Conservation (phyloP, 2,888 invertebrate species). For the Troides oblongomaculatus region DNA sequence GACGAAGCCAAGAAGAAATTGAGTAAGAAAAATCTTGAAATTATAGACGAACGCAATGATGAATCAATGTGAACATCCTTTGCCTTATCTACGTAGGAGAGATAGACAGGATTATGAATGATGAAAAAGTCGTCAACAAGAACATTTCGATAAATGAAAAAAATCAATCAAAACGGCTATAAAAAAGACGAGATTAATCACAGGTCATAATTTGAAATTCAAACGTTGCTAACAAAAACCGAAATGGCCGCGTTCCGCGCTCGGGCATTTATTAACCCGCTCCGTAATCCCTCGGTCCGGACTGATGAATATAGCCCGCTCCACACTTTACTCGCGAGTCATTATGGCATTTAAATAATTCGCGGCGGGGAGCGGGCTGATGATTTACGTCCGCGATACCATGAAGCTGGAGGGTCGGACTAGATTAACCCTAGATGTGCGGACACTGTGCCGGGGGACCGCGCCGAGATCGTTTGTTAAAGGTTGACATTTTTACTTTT, state of each 20-base stretch:
- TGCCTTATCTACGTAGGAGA: no score
- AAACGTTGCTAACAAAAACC: conserved; percentile 62
- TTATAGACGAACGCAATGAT: no score
- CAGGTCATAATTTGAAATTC: conserved; percentile 68
- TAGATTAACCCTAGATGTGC: conserved; percentile 32
- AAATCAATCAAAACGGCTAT: conserved; percentile 26
- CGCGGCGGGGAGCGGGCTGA: conserved; percentile 57
- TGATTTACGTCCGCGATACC: conserved; percentile 55
- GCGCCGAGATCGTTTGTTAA: conserved; percentile 2
- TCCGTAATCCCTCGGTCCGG: conserved; percentile 62
- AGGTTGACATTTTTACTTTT: conserved; percentile 27
- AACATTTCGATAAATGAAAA: not conserved
- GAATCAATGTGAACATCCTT: no score
- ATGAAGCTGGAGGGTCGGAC: no score
- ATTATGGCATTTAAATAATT: conserved; percentile 81
- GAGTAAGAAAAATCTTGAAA: no score
- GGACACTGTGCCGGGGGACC: conserved; percentile 9
- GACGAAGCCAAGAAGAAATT: no score
- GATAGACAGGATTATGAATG: no score
- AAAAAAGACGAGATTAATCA: conserved; percentile 53
- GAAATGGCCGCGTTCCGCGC: conserved; percentile 58
- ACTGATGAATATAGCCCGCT: conserved; percentile 71
- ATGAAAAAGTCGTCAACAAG: no score
- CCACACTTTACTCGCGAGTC: conserved; percentile 61
- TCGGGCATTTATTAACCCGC: conserved; percentile 73